A percentile compares a stretch with the other conserved stretches of the same genome.
Evolutionary conservation across 2,113 vertebrate species (phyloP).

Genomic region (Theristicus caerulescens): DNA sequence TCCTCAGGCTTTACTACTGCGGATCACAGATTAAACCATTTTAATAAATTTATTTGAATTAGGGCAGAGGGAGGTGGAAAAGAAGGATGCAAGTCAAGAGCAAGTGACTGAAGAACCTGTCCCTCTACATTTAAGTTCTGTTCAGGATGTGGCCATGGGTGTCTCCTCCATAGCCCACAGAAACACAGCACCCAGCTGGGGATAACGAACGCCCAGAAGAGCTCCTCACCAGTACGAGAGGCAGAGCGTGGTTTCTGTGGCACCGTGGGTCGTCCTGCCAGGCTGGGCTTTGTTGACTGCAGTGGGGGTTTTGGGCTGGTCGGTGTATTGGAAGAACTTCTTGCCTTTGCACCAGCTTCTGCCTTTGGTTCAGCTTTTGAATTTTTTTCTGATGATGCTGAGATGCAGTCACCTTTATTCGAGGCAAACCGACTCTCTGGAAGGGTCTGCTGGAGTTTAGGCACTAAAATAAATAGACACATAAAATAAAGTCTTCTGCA

Average conservation of each 20-base stretch:
- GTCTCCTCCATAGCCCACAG: neutral
- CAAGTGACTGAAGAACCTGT: neutral
- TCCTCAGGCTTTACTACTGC: neutral
- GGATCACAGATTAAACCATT: neutral
- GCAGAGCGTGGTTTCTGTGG: slow-evolving; percentile 87
- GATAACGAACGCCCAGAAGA: neutral
- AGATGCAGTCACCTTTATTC: slow-evolving; percentile 67
- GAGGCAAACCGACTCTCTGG: slow-evolving; percentile 76
- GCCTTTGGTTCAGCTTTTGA: slow-evolving; percentile 77
- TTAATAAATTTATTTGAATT: neutral
- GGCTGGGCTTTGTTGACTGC: slow-evolving; percentile 83
- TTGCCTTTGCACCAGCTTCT: slow-evolving; percentile 74
- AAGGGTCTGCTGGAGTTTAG: slow-evolving; percentile 73
- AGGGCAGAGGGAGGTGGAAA: neutral
- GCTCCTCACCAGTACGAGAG: slow-evolving; percentile 81
- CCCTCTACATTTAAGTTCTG: neutral
- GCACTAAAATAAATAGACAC: slow-evolving; percentile 38
- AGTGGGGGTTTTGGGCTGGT: slow-evolving; percentile 84
- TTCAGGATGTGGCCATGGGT: neutral
- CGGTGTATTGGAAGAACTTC: slow-evolving; percentile 72
- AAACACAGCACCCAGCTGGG: neutral
- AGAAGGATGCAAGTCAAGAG: neutral
- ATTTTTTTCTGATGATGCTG: slow-evolving; percentile 77
- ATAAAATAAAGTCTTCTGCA: neutral
- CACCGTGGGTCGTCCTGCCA: slow-evolving; percentile 83